A percentile compares a stretch with the other conserved stretches of the same genome.
Conservation (phyloP, 2,888 invertebrate genomes). For the Cetonia aurata region DNA sequence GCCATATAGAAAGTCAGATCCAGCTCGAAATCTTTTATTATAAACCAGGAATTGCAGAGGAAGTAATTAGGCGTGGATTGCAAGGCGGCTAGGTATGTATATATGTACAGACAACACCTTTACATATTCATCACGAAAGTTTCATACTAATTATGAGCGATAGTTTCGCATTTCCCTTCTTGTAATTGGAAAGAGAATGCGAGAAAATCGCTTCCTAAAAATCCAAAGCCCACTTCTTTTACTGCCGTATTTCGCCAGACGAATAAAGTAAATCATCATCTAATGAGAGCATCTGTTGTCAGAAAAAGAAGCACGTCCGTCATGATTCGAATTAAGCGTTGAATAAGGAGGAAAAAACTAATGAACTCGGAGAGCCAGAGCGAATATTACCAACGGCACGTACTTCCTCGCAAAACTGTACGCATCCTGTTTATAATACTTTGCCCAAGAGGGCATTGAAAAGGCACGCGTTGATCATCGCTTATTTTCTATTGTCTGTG, state of each 20-base stretch:
- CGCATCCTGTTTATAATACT: conserved; percentile 29
- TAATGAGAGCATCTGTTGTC: background rate
- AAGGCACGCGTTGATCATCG: conserved; percentile 27
- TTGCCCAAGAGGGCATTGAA: conserved; percentile 1
- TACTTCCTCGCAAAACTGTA: conserved; percentile 36
- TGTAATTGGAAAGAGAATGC: conserved; percentile 3
- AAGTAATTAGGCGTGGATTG: conserved; percentile 10
- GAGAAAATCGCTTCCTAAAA: background rate
- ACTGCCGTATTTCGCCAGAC: background rate
- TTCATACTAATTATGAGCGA: background rate
- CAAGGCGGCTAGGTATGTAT: too few relatives aligned
- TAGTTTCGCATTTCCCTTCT: conserved; percentile 10
- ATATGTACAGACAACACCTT: too few relatives aligned
- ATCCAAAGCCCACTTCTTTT: too few relatives aligned
- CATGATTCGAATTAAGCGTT: background rate
- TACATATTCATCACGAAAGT: background rate
- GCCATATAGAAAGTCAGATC: conserved; percentile 22
- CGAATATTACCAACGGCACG: conserved; percentile 26
- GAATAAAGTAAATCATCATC: background rate
- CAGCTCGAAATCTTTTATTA: conserved; percentile 17
- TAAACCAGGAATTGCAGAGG: background rate
- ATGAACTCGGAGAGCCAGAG: background rate
- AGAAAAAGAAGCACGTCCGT: background rate
- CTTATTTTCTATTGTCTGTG: conserved; percentile 26
- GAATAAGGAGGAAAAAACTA: background rate